Percentiles rank a stretch among this genome's conserved stretches.
Conservation (phyloP, 2,888 invertebrate genomes). For the Tipula confusa region DNA sequence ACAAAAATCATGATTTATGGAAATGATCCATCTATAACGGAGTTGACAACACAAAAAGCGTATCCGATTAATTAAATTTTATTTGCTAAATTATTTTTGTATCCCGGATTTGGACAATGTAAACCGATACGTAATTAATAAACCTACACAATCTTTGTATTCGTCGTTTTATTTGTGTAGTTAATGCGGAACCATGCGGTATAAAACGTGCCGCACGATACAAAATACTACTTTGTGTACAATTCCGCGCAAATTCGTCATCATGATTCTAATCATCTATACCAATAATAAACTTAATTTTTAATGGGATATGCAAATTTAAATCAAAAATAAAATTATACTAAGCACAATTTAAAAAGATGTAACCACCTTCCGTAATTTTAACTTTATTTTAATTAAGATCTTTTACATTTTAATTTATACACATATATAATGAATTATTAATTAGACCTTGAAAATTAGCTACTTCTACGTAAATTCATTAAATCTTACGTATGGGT, state of each 20-base stretch:
- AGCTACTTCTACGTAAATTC: neutral
- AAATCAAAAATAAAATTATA: neutral
- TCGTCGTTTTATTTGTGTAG: neutral
- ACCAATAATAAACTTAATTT: neutral
- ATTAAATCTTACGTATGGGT: neutral
- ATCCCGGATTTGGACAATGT: neutral
- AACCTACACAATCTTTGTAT: neutral
- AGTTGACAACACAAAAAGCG: neutral
- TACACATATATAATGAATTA: neutral
- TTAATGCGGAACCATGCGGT: neutral
- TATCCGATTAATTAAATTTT: neutral
- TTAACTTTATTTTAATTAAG: neutral
- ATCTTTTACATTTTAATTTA: neutral
- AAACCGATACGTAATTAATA: neutral
- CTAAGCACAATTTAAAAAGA: neutral
- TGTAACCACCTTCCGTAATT: neutral
- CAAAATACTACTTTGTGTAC: too few species aligned
- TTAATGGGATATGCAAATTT: neutral
- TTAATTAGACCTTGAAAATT: neutral
- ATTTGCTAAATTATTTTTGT: neutral
- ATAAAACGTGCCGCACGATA: neutral
- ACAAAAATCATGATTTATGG: neutral
- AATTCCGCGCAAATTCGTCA: neutral
- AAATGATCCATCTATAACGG: neutral
- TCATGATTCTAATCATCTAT: neutral